A percentile compares a stretch with the other conserved stretches of the same genome.
These are phyloP conservation scores for Laupala kohalensis DNA, from an alignment of 1,140 invertebrate genomes.

Conservation along the genomic window DNA sequence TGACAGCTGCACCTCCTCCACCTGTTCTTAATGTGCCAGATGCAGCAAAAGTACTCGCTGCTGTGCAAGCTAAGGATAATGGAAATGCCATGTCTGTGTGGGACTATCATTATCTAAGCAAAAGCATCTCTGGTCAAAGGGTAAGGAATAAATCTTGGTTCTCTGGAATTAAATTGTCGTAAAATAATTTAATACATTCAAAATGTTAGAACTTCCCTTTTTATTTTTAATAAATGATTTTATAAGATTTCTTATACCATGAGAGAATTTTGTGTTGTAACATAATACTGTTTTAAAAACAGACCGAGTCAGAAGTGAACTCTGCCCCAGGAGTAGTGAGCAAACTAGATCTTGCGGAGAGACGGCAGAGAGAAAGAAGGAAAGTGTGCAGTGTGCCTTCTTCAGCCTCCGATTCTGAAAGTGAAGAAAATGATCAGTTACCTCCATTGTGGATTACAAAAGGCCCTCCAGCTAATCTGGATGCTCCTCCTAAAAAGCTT, in stretches of 20 bases:
- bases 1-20: conserved; percentile 18
- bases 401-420: conserved; percentile 30
- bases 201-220: no score
- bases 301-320: not conserved
- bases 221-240: not conserved
- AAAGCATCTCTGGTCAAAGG: conserved; percentile 7
- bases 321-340: conserved; percentile 5
- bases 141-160: no score
- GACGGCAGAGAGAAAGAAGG: conserved; percentile 25
- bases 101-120: conserved; percentile 15
- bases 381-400: conserved; percentile 19
- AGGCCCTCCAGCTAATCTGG: conserved; percentile 33
- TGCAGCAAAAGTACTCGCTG: conserved; percentile 23
- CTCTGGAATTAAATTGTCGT: no score
- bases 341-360: conserved; percentile 29
- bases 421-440: conserved; percentile 26
- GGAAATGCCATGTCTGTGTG: conserved; percentile 17
- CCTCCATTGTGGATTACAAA: conserved; percentile 26
- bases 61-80: conserved; percentile 17
- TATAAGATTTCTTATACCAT: not conserved
- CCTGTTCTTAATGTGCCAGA: conserved; percentile 32
- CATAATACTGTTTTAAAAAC: no score
- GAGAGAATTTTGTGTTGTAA: no score
- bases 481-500: conserved; percentile 30
- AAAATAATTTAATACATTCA: no score